Evolutionary conservation across 2,888 invertebrate species (phyloP).

Genomic region (Lissocephala sabroskyi): DNA sequence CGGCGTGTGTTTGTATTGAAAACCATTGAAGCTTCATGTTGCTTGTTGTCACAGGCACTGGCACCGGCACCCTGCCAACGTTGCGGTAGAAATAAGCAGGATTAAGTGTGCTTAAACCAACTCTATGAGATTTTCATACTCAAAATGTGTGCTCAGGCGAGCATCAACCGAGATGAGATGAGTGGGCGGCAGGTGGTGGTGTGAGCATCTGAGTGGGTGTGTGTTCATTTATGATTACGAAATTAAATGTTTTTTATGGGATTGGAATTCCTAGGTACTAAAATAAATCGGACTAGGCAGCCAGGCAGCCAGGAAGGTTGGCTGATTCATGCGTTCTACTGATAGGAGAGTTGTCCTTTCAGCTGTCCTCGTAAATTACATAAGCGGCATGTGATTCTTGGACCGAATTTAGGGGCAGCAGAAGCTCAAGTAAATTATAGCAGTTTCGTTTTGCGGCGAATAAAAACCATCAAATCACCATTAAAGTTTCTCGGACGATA

Average conservation of each 20-base stretch:
- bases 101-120: conserved; percentile 51
- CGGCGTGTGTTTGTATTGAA: no score
- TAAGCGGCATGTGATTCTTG: no score
- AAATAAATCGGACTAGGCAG: no score
- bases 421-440: no score
- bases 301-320: no score
- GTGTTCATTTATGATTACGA: conserved; percentile 2
- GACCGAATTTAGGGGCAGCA: no score
- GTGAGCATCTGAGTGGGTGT: not conserved
- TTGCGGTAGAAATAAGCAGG: conserved; percentile 54
- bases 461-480: no score
- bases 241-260: conserved; percentile 4
- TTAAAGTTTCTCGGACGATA: no score
- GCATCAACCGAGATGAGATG: not conserved
- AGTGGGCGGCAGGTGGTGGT: no score
- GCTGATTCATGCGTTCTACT: not conserved
- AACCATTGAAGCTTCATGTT: not conserved
- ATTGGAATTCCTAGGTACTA: not conserved
- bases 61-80: no score
- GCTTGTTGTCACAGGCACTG: not conserved
- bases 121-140: conserved; percentile 41
- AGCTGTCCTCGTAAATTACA: no score
- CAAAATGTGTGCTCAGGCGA: conserved; percentile 7
- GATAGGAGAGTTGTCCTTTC: not conserved
- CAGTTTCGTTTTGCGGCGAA: no score